Evolutionary conservation across 2,113 vertebrate species (phyloP).

Genomic region (Acanthisitta chloris): DNA sequence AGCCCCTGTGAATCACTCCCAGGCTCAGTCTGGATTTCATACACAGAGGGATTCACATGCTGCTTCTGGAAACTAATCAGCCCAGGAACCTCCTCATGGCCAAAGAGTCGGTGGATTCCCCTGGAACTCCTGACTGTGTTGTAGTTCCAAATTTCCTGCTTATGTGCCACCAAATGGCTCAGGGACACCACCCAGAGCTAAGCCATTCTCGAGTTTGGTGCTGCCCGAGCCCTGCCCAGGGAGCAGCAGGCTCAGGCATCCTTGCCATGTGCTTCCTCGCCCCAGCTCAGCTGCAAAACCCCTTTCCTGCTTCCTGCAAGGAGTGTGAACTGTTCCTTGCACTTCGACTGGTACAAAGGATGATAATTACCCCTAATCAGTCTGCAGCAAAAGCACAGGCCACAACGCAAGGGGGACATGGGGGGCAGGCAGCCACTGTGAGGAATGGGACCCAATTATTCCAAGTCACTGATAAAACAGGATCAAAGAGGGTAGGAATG

Average conservation of each 20-base stretch:
- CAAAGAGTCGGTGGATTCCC: not conserved
- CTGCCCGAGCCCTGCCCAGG: not conserved
- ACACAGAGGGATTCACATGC: not conserved
- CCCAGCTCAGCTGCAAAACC: not conserved
- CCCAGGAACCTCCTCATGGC: not conserved
- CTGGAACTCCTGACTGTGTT: not conserved
- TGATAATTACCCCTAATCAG: conserved; percentile 53
- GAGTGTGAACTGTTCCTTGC: conserved; percentile 26
- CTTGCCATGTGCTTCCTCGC: conserved; percentile 18
- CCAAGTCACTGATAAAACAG: not conserved
- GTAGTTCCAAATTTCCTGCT: not conserved
- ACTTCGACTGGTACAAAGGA: conserved; percentile 10
- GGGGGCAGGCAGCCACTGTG: not conserved
- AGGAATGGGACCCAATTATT: conserved; percentile 28
- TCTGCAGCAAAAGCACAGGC: conserved; percentile 4
- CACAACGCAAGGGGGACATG: not conserved
- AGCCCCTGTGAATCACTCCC: not conserved
- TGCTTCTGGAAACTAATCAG: not conserved
- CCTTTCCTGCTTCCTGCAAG: conserved; percentile 8
- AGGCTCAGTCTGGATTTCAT: not conserved
- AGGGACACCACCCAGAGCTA: not conserved
- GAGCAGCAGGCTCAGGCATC: not conserved
- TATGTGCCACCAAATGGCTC: not conserved
- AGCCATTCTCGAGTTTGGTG: not conserved
- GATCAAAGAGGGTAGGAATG: not conserved